Evolutionary conservation across 2,888 invertebrate genomes (phyloP), one percentile per base, ranked within the genome.

Genomic region (Antheraea assamensis): DNA sequence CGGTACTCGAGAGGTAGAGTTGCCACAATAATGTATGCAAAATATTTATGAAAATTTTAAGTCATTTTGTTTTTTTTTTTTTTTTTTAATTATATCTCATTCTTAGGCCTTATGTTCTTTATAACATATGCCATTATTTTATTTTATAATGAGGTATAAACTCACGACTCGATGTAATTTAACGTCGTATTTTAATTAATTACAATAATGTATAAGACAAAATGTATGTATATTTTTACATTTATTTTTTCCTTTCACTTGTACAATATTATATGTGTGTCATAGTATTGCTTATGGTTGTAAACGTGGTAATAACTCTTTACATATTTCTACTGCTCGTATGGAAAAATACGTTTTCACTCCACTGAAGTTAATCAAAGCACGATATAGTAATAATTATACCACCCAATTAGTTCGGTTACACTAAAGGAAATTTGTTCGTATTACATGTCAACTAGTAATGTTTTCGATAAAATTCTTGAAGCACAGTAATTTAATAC

Each of bases 131-230:
- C n/a, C n/a, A 52, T 5, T 52, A 52, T 7, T 21, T 19, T 61
- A 31, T 35, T 3, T 66, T 7, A 15, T n/a, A 7, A 19, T n/a
- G 10, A 55, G 27, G 2, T 24, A 24, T 30, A 61, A 21, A 24
- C 24, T 10, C 0, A 35, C 35, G 31, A n/a, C 52, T 61, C 35
- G 52, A 55, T 7, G 24, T 70, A 55, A 24, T 19, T 24, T 52
- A 24, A 68, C 13, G 58, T 58, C 3, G 24, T 24, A 58, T 24
- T 58, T 24, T 58, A 10, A 55, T 52, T 68, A 55, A 15, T 66
- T 66, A 68, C 68, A 72, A 24, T 55, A 68, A 52, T 61, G 55
- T 66, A 31, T 35, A 31, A 68, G 27, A 35, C 10, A 35, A 52
- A 35, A 68, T 35, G 52, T 35, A 35, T 55, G 30, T 55, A 71